Evolutionary conservation across 2,113 vertebrate genomes (phyloP).

Genomic region (Catharus minimus): DNA sequence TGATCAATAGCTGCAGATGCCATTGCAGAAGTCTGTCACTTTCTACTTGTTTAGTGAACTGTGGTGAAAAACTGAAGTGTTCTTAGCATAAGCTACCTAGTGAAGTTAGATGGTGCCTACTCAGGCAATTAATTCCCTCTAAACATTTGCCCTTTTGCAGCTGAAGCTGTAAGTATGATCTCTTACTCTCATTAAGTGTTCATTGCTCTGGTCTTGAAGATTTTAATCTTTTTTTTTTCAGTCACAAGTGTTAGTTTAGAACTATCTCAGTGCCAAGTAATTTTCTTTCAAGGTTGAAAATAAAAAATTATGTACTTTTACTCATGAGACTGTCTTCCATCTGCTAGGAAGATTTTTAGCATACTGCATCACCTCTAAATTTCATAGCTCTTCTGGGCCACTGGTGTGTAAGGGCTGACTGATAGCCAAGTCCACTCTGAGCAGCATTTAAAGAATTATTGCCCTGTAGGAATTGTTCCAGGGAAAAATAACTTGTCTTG

Average conservation of each 20-base stretch:
- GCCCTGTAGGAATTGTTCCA: neutral
- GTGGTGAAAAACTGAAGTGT: neutral
- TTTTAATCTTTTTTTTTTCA: neutral
- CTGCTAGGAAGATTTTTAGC: conserved; percentile 24
- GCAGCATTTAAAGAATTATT: neutral
- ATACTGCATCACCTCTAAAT: conserved; percentile 17
- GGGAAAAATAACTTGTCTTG: neutral
- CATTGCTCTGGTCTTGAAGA: neutral
- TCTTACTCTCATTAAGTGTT: neutral
- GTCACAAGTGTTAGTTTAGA: neutral
- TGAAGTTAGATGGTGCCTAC: neutral
- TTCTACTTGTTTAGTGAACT: neutral
- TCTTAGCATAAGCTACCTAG: neutral
- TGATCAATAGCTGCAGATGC: neutral
- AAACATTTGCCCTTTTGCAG: neutral
- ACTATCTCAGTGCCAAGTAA: neutral
- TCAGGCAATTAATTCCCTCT: neutral
- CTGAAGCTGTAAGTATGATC: neutral
- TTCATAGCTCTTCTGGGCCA: neutral
- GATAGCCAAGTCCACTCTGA: neutral
- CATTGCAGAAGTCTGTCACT: neutral
- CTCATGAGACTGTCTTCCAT: conserved; percentile 9
- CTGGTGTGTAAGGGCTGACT: neutral
- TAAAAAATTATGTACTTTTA: neutral
- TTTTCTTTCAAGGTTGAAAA: conserved; percentile 29